Evolutionary conservation across 2,113 vertebrate genomes (phyloP).

Genomic region (Mandrillus leucophaeus): DNA sequence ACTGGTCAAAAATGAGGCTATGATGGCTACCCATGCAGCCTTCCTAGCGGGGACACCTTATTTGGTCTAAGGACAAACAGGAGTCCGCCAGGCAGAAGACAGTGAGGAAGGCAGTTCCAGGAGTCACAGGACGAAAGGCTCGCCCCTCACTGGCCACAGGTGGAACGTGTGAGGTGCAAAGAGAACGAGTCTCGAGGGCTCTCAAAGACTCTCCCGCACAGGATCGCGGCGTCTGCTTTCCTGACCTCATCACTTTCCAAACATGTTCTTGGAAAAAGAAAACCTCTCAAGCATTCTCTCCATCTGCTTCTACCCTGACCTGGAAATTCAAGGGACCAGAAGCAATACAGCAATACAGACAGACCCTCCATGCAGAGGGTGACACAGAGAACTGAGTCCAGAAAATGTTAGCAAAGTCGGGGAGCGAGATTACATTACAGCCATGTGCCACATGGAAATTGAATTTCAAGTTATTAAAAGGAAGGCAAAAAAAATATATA

Average conservation of each 20-base stretch:
- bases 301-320: not conserved
- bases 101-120: not conserved
- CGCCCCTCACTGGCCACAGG: not conserved
- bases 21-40: accelerated
- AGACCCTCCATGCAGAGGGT: not conserved
- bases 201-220: not conserved
- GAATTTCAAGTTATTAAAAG: not conserved
- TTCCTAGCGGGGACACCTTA: not conserved
- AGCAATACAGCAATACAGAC: not conserved
- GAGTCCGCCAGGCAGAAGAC: not conserved
- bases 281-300: not conserved
- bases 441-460: not conserved
- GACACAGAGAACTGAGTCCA: not conserved
- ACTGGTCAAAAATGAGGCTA: not conserved
- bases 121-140: not conserved
- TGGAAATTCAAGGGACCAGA: not conserved
- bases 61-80: not conserved
- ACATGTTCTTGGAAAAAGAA: not conserved
- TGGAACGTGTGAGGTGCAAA: no score
- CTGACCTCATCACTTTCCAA: not conserved
- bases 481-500: not conserved
- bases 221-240: not conserved
- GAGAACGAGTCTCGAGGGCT: not conserved
- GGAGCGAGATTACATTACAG: not conserved
- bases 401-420: no score